These are phyloP conservation scores for Penaeus vannamei DNA, from an alignment of 1,140 invertebrate species.

Conservation along the genomic window DNA sequence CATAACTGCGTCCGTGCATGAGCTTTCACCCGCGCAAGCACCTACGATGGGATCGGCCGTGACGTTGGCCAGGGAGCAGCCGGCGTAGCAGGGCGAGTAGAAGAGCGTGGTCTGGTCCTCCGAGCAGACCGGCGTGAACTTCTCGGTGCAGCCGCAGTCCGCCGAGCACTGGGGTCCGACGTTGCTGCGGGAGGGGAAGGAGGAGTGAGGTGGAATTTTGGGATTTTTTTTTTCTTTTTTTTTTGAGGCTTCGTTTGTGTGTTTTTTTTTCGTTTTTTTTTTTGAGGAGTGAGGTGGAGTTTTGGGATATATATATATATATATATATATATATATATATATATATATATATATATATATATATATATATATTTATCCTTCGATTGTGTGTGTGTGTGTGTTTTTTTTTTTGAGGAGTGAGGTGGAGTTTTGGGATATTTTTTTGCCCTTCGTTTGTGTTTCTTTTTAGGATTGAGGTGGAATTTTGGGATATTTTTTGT, in stretches of 20 bases:
- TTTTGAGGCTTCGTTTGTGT: not conserved
- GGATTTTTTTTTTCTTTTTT: not conserved
- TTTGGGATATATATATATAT: too few relatives aligned
- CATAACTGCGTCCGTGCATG: too few relatives aligned
- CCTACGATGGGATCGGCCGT: slow-evolving; percentile 51
- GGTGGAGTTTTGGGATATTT: not conserved
- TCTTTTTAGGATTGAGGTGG: too few relatives aligned
- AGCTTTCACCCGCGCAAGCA: not conserved
- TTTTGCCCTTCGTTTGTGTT: too few relatives aligned
- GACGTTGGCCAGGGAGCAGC: slow-evolving; percentile 72
- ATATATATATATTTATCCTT: too few relatives aligned
- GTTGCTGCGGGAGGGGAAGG: not conserved
- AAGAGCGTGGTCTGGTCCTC: slow-evolving; percentile 75
- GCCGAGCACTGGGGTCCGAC: slow-evolving; percentile 49
- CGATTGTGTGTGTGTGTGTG: too few relatives aligned
- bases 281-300: too few relatives aligned
- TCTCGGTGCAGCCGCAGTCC: slow-evolving; percentile 77
- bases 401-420: not conserved
- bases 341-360: too few relatives aligned
- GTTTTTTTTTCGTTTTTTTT: too few relatives aligned
- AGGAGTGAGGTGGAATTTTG: not conserved
- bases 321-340: too few relatives aligned
- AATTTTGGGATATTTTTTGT: too few relatives aligned
- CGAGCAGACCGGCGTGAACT: slow-evolving; percentile 80
- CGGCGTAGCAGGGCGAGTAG: slow-evolving; percentile 82